Evolutionary conservation across 2,888 invertebrate genomes (phyloP).

Genomic region (Erebia palarica): DNA sequence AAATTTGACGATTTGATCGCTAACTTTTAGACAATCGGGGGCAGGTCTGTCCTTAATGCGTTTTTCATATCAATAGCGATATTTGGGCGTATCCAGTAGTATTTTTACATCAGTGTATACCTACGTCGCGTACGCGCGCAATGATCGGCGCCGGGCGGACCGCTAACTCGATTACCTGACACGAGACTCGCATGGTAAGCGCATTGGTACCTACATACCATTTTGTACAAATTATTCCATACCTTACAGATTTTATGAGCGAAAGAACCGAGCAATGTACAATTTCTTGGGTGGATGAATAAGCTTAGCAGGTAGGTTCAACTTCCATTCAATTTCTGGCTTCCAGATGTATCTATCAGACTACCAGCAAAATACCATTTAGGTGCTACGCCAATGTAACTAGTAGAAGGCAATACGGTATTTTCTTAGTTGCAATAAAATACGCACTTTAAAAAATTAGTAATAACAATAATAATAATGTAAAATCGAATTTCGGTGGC

Average conservation of each 20-base stretch:
- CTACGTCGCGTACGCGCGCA: slow-evolving; percentile 60
- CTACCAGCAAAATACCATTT: not conserved
- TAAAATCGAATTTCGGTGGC: too few species aligned
- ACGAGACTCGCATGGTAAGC: slow-evolving; percentile 74
- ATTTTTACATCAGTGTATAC: slow-evolving; percentile 45
- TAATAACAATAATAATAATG: too few species aligned
- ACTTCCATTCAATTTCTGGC: too few species aligned
- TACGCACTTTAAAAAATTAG: too few species aligned
- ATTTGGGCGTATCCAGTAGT: slow-evolving; percentile 40
- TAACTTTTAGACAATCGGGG: too few species aligned
- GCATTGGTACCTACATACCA: slow-evolving; percentile 59
- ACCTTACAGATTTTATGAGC: slow-evolving; percentile 20
- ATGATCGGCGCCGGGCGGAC: slow-evolving; percentile 63
- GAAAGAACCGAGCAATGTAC: not conserved
- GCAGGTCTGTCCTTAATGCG: not conserved
- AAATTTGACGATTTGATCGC: too few species aligned
- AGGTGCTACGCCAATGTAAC: not conserved
- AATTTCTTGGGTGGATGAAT: not conserved
- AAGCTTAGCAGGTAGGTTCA: not conserved
- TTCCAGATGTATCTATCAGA: not conserved
- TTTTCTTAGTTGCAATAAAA: too few species aligned
- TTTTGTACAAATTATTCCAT: slow-evolving; percentile 70
- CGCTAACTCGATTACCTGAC: slow-evolving; percentile 75
- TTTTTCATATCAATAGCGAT: not conserved
- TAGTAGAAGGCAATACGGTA: not conserved